A percentile compares a stretch with the other conserved stretches of the same genome.
phyloP scores from a whole-genome alignment of 2,113 vertebrate genomes.

The Sturnus vulgaris region DNA sequence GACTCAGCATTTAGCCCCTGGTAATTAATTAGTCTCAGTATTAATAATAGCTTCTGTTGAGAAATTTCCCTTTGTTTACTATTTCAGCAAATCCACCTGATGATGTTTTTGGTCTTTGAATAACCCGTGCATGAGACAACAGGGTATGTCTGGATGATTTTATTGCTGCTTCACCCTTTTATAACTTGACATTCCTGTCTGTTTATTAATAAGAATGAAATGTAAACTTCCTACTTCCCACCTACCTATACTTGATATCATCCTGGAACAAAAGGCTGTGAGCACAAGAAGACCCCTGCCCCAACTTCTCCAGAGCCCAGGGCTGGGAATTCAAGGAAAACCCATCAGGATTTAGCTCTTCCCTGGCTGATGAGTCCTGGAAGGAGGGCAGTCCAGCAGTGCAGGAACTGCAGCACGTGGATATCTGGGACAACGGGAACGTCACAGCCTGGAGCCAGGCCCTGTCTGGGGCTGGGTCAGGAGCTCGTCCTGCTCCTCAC shows the following conservation, averaged over 20 bases:
- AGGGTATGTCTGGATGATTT: neutral
- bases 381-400: fast-evolving
- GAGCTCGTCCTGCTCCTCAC: neutral
- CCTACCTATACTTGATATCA: neutral
- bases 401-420: fast-evolving
- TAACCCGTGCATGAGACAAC: conserved; percentile 28
- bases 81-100: conserved; percentile 53
- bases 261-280: neutral
- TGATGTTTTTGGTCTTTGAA: conserved; percentile 20
- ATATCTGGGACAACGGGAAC: neutral
- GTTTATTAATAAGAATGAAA: neutral
- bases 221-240: neutral
- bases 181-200: conserved; percentile 21
- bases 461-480: neutral
- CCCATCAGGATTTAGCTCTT: fast-evolving
- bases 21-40: conserved; percentile 6
- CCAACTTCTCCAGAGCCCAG: neutral
- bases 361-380: neutral
- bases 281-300: neutral
- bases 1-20: neutral
- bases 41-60: conserved; percentile 65
- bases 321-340: neutral
- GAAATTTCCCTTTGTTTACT: conserved; percentile 72
- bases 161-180: conserved; percentile 9
- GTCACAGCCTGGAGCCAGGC: neutral